Conservation (phyloP, 2,888 invertebrate genomes). For the Bugulina stolonifera region DNA sequence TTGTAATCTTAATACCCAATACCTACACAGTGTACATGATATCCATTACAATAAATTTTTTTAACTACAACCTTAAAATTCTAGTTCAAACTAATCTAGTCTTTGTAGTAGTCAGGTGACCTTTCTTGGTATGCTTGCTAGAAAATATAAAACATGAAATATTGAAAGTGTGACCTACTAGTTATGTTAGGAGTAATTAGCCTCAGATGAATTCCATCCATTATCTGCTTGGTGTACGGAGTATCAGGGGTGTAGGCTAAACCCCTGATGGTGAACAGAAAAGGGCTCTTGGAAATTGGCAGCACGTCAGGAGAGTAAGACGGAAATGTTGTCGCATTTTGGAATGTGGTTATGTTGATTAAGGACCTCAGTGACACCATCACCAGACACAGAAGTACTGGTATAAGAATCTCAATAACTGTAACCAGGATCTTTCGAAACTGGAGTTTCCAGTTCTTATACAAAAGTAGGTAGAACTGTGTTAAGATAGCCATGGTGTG, state of each 20-base stretch:
- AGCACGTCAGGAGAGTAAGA: slow-evolving; percentile 1
- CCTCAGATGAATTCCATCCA: slow-evolving; percentile 31
- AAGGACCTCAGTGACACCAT: slow-evolving; percentile 63
- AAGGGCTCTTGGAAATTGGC: not conserved
- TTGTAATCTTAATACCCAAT: too few species aligned
- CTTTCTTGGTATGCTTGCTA: too few species aligned
- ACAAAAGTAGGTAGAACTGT: slow-evolving; percentile 65
- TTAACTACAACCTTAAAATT: too few species aligned
- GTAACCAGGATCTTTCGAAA: slow-evolving; percentile 67
- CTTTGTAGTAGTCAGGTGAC: too few species aligned
- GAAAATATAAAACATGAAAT: too few species aligned
- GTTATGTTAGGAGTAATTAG: too few species aligned
- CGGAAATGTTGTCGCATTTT: not conserved
- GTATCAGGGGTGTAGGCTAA: slow-evolving; percentile 37
- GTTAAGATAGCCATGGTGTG: slow-evolving; percentile 31
- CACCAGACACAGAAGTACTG: slow-evolving; percentile 55
- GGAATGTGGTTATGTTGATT: not conserved
- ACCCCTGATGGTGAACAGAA: not conserved
- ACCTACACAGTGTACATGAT: too few species aligned
- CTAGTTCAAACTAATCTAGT: too few species aligned
- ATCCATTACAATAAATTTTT: too few species aligned
- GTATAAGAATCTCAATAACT: slow-evolving; percentile 59
- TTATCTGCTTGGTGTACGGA: slow-evolving; percentile 33
- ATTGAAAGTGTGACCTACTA: too few species aligned
- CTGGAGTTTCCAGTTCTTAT: slow-evolving; percentile 78